phyloP scores from a whole-genome alignment of 2,113 vertebrate genomes.

The Piprites chloris region DNA sequence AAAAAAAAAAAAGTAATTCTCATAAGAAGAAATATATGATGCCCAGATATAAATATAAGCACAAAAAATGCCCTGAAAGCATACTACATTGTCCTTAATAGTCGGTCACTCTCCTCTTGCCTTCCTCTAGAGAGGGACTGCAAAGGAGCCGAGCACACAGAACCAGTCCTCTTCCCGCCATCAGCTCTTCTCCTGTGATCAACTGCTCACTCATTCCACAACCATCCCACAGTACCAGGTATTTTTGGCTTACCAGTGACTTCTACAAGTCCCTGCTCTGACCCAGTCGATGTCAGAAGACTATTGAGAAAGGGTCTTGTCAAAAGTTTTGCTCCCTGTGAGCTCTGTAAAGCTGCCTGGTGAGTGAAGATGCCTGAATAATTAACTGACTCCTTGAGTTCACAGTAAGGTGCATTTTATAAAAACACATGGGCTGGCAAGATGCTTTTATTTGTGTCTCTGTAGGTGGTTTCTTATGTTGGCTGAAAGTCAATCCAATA shows the following conservation, averaged over 20 bases:
- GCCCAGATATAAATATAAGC: background rate
- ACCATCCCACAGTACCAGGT: background rate
- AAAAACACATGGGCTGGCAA: background rate
- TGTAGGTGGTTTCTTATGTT: background rate
- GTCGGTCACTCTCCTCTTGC: background rate
- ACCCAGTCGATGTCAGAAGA: background rate
- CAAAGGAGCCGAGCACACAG: background rate
- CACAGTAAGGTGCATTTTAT: background rate
- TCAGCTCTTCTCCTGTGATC: background rate
- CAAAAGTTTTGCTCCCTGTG: background rate
- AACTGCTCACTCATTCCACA: background rate
- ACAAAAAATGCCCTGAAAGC: background rate
- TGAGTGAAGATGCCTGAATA: background rate
- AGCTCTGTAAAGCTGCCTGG: background rate
- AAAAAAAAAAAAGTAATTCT: background rate
- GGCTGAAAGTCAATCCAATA: background rate
- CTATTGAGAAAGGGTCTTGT: background rate
- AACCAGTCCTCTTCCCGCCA: background rate
- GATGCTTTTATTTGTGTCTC: background rate
- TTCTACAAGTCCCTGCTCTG: background rate
- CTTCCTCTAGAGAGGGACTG: background rate
- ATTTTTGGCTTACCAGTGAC: background rate
- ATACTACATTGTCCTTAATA: accelerated
- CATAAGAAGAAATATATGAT: background rate
- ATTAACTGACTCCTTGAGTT: background rate